A percentile compares a stretch with the other conserved stretches of the same genome.
Evolutionary conservation across 2,113 vertebrate species (phyloP).

Genomic region (Phyllostomus hastatus): DNA sequence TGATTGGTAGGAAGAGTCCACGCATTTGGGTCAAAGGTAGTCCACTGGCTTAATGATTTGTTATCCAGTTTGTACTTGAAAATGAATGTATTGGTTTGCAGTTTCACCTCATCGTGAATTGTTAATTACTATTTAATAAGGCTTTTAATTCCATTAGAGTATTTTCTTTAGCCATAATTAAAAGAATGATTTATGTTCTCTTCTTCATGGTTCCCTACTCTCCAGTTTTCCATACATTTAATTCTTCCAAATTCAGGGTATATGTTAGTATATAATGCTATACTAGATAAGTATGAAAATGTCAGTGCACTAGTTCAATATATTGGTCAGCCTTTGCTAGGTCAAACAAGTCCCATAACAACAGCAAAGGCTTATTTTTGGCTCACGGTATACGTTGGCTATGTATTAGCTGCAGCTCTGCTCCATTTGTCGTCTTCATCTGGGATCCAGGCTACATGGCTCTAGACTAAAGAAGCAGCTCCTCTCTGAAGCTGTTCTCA

Average conservation of each 20-base stretch:
- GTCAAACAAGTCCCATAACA: not conserved
- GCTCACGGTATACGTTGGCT: not conserved
- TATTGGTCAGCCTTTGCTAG: not conserved
- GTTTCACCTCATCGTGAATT: not conserved
- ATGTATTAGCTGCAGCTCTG: not conserved
- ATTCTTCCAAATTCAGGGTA: not conserved
- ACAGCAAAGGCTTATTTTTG: not conserved
- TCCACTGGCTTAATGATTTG: not conserved
- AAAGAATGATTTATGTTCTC: not conserved
- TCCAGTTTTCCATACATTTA: not conserved
- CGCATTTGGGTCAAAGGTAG: not conserved
- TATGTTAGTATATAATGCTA: not conserved
- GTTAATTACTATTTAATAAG: conserved; percentile 5
- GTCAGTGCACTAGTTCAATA: not conserved
- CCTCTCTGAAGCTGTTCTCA: not conserved
- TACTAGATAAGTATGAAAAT: not conserved
- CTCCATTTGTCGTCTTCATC: not conserved
- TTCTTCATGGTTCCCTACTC: not conserved
- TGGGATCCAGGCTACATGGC: not conserved
- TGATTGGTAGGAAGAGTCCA: not conserved
- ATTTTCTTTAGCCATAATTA: conserved; percentile 8
- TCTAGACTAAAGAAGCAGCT: not conserved
- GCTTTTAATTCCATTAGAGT: not conserved
- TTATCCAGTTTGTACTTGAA: not conserved
- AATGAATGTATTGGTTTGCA: not conserved